These are phyloP conservation scores for Gobius niger DNA, from an alignment of 2,113 vertebrate genomes.

Conservation along the genomic window DNA sequence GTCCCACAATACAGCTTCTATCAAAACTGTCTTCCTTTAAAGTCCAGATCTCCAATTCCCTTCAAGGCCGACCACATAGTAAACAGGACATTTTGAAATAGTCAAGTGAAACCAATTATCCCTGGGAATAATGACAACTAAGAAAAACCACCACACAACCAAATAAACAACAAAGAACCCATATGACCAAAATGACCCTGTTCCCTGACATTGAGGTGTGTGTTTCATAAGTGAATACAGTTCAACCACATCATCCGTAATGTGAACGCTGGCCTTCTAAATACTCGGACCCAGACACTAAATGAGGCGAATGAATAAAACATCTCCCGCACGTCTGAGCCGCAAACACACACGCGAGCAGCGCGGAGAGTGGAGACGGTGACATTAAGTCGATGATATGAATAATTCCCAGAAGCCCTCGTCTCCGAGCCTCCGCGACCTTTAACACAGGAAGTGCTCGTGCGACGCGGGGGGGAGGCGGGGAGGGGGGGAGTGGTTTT, in stretches of 20 bases:
- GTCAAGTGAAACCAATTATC: too few species aligned
- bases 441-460: conserved; percentile 80
- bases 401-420: conserved; percentile 93
- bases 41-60: too few species aligned
- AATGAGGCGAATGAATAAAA: conserved; percentile 99
- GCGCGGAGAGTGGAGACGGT: conserved; percentile 77
- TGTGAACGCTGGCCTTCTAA: conserved; percentile 95
- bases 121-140: too few species aligned
- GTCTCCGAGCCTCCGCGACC: conserved; percentile 89
- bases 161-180: background rate
- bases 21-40: too few species aligned
- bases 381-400: conserved; percentile 98
- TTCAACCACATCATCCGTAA: conserved; percentile 95
- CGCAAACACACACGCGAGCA: conserved; percentile 27
- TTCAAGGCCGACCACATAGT: too few species aligned
- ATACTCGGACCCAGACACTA: conserved; percentile 95
- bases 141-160: too few species aligned
- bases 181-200: conserved; percentile 4
- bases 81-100: too few species aligned
- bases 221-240: conserved; percentile 67
- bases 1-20: too few species aligned
- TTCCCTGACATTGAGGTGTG: conserved; percentile 3
- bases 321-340: conserved; percentile 71
- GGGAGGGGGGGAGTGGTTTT: conserved; percentile 13
- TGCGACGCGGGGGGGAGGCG: conserved; percentile 53